Evolutionary conservation across 2,113 vertebrate genomes (phyloP).

Genomic region (Atrichornis clamosus): DNA sequence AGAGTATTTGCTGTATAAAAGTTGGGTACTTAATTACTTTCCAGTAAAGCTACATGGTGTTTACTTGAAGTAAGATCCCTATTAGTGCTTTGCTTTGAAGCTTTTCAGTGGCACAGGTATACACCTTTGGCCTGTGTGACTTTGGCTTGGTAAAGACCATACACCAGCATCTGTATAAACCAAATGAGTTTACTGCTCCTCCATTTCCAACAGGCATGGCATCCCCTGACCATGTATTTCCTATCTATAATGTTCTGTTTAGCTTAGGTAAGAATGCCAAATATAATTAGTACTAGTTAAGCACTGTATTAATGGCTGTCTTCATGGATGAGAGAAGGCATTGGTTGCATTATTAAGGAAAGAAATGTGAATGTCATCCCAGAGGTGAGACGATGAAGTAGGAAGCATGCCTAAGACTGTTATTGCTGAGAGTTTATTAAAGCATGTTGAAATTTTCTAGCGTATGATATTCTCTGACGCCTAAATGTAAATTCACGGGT

Average conservation of each 20-base stretch:
- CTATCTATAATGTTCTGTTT: background rate
- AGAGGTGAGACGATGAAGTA: background rate
- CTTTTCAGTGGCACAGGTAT: background rate
- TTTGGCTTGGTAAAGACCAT: background rate
- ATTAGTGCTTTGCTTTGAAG: background rate
- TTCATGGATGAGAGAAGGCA: background rate
- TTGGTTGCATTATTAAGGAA: background rate
- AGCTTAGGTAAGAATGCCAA: background rate
- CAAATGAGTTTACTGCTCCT: background rate
- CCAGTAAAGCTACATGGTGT: background rate
- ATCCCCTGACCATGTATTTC: background rate
- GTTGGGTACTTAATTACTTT: background rate
- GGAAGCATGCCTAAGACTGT: background rate
- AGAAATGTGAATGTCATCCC: background rate
- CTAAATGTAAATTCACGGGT: background rate
- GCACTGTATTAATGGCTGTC: background rate
- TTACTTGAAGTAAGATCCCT: background rate
- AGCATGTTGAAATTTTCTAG: background rate
- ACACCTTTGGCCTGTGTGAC: background rate
- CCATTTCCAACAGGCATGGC: background rate
- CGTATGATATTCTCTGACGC: background rate
- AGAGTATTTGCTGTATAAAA: background rate
- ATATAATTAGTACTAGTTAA: background rate
- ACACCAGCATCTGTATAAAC: background rate
- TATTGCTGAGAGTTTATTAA: background rate